phyloP scores from a whole-genome alignment of 2,888 invertebrate species.

The Flexamia atlantica region DNA sequence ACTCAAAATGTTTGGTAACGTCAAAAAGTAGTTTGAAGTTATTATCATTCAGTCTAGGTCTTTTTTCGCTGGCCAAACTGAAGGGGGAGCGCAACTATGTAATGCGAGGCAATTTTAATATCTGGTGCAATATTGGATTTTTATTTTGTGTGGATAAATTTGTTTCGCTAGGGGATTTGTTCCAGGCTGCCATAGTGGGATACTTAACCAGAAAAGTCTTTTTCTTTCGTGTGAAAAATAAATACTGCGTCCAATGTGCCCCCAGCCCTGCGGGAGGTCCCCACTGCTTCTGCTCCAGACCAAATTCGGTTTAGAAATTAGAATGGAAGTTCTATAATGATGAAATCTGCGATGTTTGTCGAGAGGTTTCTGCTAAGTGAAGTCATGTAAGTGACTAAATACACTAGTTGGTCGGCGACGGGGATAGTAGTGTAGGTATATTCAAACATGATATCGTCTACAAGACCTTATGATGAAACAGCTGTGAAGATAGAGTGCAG shows the following conservation, averaged over 20 bases:
- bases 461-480: conserved; percentile 65
- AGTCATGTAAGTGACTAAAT: conserved; percentile 61
- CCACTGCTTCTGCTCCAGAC: background rate
- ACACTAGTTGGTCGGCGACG: conserved; percentile 62
- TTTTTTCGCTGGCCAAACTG: too few relatives aligned
- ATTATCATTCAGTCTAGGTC: too few relatives aligned
- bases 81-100: background rate
- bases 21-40: too few relatives aligned
- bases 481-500: conserved; percentile 65
- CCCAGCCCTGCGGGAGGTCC: background rate
- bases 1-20: too few relatives aligned
- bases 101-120: conserved; percentile 29
- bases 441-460: conserved; percentile 55
- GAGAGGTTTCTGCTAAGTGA: conserved; percentile 61
- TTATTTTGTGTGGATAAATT: conserved; percentile 13
- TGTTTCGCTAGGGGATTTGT: background rate
- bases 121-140: background rate
- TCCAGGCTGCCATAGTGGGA: conserved; percentile 65
- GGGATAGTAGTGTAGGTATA: conserved; percentile 64
- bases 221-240: conserved; percentile 59
- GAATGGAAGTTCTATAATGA: conserved; percentile 53
- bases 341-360: conserved; percentile 60
- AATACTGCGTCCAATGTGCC: conserved; percentile 59
- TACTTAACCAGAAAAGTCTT: conserved; percentile 60
- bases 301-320: conserved; percentile 55